Percentiles rank a stretch among this genome's conserved stretches.
phyloP scores from a whole-genome alignment of 2,797 vertebrate species.

The Menidia menidia region DNA sequence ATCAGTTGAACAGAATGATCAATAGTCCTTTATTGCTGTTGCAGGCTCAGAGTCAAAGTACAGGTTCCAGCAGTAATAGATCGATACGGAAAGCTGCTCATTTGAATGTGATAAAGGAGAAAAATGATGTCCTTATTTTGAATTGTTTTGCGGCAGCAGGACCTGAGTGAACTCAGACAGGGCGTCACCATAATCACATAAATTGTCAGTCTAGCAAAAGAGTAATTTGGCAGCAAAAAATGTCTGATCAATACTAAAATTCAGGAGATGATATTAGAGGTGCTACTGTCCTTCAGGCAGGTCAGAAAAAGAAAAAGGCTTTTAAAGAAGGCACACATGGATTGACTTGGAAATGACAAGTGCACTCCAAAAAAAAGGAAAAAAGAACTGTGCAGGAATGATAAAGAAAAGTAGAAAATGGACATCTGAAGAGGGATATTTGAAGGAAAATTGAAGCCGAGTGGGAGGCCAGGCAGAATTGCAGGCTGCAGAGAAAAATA shows the following conservation, averaged over 20 bases:
- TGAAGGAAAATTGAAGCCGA: constrained; percentile 72
- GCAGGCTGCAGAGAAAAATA: constrained; percentile 35
- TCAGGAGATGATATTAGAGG: constrained; percentile 1
- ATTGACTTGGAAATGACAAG: constrained; percentile 47
- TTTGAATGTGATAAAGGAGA: constrained; percentile 30
- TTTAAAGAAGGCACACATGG: constrained; percentile 34
- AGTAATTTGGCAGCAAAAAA: constrained; percentile 19
- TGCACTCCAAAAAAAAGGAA: constrained; percentile 25
- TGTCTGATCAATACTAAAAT: constrained; percentile 5
- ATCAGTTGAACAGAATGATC: constrained; percentile 64
- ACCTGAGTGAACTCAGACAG: not conserved
- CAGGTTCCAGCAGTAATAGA: constrained; percentile 67
- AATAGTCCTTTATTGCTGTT: constrained; percentile 64
- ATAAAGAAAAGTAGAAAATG: constrained; percentile 74
- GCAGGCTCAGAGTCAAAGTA: constrained; percentile 44
- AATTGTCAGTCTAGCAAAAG: not conserved
- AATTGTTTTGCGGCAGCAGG: constrained; percentile 5
- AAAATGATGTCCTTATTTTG: constrained; percentile 40
- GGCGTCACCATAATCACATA: not conserved
- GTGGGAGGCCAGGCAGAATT: constrained; percentile 53
- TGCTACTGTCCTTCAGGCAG: constrained; percentile 35
- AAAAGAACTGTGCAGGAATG: constrained; percentile 61
- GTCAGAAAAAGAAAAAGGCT: constrained; percentile 30
- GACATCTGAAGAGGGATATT: constrained; percentile 65
- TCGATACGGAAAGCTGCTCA: constrained; percentile 59